Percentiles rank a stretch among this genome's conserved stretches.
Conservation (phyloP, 2,797 vertebrate species). For the Siniperca scherzeri region DNA sequence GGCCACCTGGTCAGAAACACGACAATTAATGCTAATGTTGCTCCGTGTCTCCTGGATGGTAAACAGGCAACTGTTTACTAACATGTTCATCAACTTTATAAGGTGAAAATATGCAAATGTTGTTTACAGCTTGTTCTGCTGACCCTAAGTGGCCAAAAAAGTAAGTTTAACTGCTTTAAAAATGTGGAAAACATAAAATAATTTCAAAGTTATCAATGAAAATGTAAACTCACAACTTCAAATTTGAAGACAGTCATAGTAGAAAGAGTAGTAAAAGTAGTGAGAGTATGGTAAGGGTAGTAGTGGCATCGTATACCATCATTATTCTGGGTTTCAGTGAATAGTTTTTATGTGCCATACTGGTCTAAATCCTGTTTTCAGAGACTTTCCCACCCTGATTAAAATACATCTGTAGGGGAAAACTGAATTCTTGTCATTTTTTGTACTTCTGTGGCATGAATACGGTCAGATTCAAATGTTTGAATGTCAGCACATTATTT, state of each 20-base stretch:
- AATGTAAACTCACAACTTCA: neutral
- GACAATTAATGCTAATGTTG: no score
- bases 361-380: constrained; percentile 30
- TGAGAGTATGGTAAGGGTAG: neutral
- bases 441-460: constrained; percentile 25
- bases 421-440: constrained; percentile 46
- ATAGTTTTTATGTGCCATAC: constrained; percentile 1
- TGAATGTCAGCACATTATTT: constrained; percentile 55
- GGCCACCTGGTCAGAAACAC: no score
- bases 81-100: neutral
- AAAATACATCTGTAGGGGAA: constrained; percentile 18
- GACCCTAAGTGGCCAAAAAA: no score
- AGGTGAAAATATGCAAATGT: neutral
- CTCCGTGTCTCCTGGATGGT: no score
- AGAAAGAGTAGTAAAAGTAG: neutral
- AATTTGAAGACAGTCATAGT: neutral
- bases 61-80: no score
- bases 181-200: neutral
- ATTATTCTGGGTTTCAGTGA: constrained; percentile 17
- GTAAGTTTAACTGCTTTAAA: neutral
- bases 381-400: constrained; percentile 42
- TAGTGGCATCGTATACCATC: neutral
- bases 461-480: constrained; percentile 31
- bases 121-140: neutral
- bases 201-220: neutral